phyloP scores from a whole-genome alignment of 2,888 invertebrate genomes.

The Ernsta delagoae region DNA sequence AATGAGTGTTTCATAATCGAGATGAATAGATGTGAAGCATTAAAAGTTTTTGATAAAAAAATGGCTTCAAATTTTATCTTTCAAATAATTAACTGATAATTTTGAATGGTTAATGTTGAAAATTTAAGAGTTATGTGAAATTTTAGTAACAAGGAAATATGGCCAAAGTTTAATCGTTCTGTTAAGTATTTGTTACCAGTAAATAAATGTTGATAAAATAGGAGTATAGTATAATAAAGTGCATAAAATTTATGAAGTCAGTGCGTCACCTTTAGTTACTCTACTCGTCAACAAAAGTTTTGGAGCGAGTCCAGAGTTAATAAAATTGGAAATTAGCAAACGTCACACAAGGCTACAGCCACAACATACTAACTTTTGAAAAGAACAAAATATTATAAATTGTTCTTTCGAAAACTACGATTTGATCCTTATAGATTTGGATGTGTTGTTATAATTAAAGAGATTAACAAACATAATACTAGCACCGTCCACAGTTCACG shows the following conservation, averaged over 20 bases:
- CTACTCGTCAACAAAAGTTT: slow-evolving; percentile 13
- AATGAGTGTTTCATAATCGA: too few species aligned
- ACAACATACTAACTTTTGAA: not conserved
- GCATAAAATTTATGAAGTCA: not conserved
- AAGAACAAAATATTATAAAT: not conserved
- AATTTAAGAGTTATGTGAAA: too few species aligned
- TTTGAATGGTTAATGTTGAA: too few species aligned
- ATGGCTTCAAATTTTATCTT: too few species aligned
- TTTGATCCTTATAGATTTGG: not conserved
- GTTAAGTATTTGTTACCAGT: too few species aligned
- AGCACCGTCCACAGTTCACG: slow-evolving; percentile 18
- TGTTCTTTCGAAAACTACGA: not conserved
- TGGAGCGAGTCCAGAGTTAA: not conserved
- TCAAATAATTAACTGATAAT: too few species aligned
- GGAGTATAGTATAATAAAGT: not conserved
- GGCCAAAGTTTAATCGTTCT: too few species aligned
- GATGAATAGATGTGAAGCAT: too few species aligned
- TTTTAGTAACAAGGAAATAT: too few species aligned
- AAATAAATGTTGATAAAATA: too few species aligned
- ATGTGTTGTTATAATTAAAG: not conserved
- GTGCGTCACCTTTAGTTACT: slow-evolving; percentile 3
- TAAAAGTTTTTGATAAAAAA: too few species aligned
- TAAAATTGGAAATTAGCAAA: slow-evolving; percentile 5
- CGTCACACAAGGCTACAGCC: not conserved
- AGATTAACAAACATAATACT: not conserved